These are phyloP conservation scores for Cardinalis cardinalis DNA, from an alignment of 2,113 vertebrate species.

Conservation along the genomic window DNA sequence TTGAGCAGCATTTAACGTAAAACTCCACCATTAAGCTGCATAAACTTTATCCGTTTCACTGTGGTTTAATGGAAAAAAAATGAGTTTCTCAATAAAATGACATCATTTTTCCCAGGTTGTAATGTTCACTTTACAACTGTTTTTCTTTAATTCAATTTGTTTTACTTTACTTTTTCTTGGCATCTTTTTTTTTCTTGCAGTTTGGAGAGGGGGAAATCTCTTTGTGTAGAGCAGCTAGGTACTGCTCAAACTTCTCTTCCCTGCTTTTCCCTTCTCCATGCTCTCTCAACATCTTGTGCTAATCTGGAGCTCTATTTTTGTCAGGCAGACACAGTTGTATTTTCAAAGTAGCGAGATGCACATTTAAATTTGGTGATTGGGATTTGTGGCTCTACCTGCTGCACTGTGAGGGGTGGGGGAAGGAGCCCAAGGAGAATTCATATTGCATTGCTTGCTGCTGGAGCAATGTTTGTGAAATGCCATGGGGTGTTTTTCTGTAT, in stretches of 20 bases:
- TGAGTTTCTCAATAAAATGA: conserved; percentile 64
- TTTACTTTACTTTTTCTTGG: conserved; percentile 62
- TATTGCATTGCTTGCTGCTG: not conserved
- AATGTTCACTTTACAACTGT: conserved; percentile 58
- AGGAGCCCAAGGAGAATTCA: not conserved
- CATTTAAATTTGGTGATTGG: not conserved
- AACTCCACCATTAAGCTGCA: conserved; percentile 54
- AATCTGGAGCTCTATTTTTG: not conserved
- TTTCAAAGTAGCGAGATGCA: not conserved
- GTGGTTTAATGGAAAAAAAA: conserved; percentile 62
- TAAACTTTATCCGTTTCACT: conserved; percentile 63
- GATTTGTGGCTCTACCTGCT: conserved; percentile 19
- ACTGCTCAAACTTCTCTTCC: not conserved
- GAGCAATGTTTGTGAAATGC: not conserved
- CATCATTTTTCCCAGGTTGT: conserved; percentile 57
- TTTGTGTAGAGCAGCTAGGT: not conserved
- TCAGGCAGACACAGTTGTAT: not conserved
- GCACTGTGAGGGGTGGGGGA: not conserved
- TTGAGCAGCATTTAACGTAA: conserved; percentile 59
- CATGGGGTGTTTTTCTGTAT: not conserved
- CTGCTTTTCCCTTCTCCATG: not conserved
- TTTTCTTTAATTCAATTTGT: conserved; percentile 67
- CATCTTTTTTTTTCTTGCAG: not conserved
- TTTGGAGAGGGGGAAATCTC: not conserved
- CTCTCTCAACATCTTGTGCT: not conserved